Percentiles rank a stretch among this genome's conserved stretches.
Conservation (phyloP, 2,797 vertebrate genomes). For the Buceros bicornis region DNA sequence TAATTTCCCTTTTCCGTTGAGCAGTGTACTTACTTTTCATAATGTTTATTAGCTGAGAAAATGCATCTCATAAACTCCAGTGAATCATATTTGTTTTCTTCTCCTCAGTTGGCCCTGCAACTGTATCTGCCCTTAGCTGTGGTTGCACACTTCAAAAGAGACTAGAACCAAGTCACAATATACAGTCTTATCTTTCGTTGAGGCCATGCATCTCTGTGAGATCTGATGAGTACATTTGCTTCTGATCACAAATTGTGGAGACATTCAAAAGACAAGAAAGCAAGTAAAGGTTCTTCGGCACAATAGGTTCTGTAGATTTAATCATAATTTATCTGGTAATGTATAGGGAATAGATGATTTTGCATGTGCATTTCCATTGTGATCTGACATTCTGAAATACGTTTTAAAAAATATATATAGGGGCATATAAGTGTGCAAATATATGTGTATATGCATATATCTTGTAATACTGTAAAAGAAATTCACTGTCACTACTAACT, state of each 20-base stretch:
- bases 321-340: not conserved
- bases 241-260: not conserved
- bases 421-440: not conserved
- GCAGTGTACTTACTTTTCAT: not conserved
- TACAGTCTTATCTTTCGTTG: not conserved
- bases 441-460: rapidly evolving
- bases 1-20: not conserved
- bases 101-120: not conserved
- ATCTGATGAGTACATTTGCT: not conserved
- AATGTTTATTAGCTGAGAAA: not conserved
- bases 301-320: not conserved
- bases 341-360: not conserved
- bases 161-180: not conserved
- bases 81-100: not conserved
- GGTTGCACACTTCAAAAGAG: not conserved
- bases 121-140: not conserved
- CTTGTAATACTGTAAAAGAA: not conserved
- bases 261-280: not conserved
- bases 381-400: not conserved
- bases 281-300: not conserved
- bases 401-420: not conserved
- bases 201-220: not conserved
- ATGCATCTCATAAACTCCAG: not conserved
- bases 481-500: not conserved
- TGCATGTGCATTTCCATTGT: not conserved